Conservation (phyloP, 2,113 vertebrate genomes). For the Brachirus orientalis region DNA sequence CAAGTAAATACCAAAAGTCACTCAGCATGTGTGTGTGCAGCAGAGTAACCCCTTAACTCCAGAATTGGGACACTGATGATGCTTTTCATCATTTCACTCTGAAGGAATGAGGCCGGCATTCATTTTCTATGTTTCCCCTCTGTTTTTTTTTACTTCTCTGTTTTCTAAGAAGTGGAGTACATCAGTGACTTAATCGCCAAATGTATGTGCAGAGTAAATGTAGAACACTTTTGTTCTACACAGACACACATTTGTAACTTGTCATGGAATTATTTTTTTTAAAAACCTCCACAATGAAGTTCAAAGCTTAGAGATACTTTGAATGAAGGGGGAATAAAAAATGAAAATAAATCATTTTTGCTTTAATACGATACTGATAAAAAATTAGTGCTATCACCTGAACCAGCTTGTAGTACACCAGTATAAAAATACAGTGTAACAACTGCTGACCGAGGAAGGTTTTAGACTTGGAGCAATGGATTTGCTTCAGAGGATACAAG, state of each 20-base stretch:
- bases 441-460: neutral
- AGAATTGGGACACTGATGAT: constrained; percentile 40
- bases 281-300: too few species aligned
- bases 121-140: constrained; percentile 19
- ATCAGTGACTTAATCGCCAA: neutral
- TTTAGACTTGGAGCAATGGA: too few species aligned
- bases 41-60: constrained; percentile 27
- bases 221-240: neutral
- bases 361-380: too few species aligned
- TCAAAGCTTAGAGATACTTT: neutral
- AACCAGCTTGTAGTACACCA: neutral
- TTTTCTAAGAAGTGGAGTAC: neutral
- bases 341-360: too few species aligned
- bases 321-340: neutral
- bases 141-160: constrained; percentile 8
- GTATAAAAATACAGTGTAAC: too few species aligned
- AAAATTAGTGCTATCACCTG: too few species aligned
- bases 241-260: too few species aligned
- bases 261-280: too few species aligned
- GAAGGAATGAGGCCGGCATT: constrained; percentile 44
- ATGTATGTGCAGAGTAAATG: neutral
- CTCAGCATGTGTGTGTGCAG: neutral
- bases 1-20: neutral
- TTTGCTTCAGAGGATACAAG: too few species aligned
- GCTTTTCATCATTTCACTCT: constrained; percentile 36